phyloP scores from a whole-genome alignment of 2,888 invertebrate genomes.

The Nymphalis urticae region DNA sequence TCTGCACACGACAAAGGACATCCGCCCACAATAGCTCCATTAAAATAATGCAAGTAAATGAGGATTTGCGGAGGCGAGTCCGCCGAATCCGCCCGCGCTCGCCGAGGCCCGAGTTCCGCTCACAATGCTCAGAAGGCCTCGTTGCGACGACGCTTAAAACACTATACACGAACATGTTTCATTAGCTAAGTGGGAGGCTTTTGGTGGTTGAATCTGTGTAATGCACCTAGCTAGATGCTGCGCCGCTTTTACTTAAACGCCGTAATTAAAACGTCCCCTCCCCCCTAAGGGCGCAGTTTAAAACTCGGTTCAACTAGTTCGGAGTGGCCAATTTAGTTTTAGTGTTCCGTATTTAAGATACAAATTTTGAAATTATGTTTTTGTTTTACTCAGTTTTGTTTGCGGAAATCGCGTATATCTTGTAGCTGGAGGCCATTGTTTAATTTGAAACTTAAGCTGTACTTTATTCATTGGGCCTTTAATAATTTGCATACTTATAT shows the following conservation, averaged over 20 bases:
- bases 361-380: conserved; percentile 49
- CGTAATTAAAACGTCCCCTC: conserved; percentile 78
- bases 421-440: conserved; percentile 9
- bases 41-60: conserved; percentile 83
- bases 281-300: conserved; percentile 71
- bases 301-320: conserved; percentile 75
- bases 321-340: conserved; percentile 77
- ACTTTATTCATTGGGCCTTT: conserved; percentile 4
- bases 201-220: conserved; percentile 81
- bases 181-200: conserved; percentile 83
- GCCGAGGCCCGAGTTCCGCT: conserved; percentile 54
- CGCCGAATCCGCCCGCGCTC: conserved; percentile 67
- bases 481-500: background rate
- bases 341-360: conserved; percentile 67
- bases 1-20: conserved; percentile 76
- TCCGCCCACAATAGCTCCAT: conserved; percentile 80
- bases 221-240: conserved; percentile 76
- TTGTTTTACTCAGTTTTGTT: conserved; percentile 30
- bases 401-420: conserved; percentile 14
- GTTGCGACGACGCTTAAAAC: conserved; percentile 70
- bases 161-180: conserved; percentile 81
- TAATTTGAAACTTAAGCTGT: conserved; percentile 1
- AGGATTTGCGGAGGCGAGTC: conserved; percentile 78
- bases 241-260: conserved; percentile 80
- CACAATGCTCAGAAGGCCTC: conserved; percentile 64